These are phyloP conservation scores for Cantharis flavilabris DNA, from an alignment of 2,888 invertebrate species.

Conservation along the genomic window DNA sequence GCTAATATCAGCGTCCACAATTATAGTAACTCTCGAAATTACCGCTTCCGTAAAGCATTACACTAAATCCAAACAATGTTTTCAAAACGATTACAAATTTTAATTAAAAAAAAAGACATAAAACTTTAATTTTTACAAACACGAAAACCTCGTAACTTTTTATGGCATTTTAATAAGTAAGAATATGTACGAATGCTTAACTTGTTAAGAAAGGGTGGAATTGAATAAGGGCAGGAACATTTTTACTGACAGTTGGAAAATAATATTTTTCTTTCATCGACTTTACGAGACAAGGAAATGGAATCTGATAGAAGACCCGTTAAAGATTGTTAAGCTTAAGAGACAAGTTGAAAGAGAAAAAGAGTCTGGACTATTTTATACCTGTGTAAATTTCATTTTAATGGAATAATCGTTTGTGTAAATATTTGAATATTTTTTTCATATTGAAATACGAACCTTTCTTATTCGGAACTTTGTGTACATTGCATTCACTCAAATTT, in stretches of 20 bases:
- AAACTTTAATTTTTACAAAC: not conserved
- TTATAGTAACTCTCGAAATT: conserved; percentile 52
- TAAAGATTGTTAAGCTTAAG: conserved; percentile 40
- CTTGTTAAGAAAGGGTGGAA: conserved; percentile 18
- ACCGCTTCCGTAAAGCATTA: conserved; percentile 17
- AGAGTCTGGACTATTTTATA: conserved; percentile 45
- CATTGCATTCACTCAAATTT: conserved; percentile 55
- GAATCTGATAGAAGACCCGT: conserved; percentile 43
- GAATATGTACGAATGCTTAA: not conserved
- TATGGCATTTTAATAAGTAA: not conserved
- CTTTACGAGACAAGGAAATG: conserved; percentile 44
- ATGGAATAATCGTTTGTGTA: conserved; percentile 59
- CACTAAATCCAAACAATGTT: not conserved
- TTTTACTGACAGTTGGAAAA: conserved; percentile 39
- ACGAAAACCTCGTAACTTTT: not conserved
- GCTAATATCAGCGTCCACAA: conserved; percentile 57
- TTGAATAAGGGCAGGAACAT: conserved; percentile 5
- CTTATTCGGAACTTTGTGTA: conserved; percentile 50
- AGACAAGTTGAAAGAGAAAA: conserved; percentile 48
- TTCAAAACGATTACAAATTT: not conserved
- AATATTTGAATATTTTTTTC: conserved; percentile 59
- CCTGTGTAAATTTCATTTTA: conserved; percentile 59
- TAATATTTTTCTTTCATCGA: conserved; percentile 55
- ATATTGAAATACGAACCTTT: conserved; percentile 56
- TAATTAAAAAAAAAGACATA: conserved; percentile 3